A percentile compares a stretch with the other conserved stretches of the same genome.
These are phyloP conservation scores for Drosophila sucinea DNA, from an alignment of 1,140 invertebrate genomes.

Conservation along the genomic window DNA sequence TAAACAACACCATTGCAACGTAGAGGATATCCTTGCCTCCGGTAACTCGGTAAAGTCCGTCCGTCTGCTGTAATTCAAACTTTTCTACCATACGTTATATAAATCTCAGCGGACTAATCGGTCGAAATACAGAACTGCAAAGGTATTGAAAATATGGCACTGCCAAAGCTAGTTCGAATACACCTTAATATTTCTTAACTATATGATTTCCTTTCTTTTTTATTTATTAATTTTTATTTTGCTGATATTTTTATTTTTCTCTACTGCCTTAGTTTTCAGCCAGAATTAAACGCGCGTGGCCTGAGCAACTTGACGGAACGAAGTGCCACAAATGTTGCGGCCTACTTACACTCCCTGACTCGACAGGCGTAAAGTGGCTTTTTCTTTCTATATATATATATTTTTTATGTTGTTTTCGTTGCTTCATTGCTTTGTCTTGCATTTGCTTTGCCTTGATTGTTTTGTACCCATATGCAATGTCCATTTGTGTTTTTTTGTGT, in stretches of 20 bases:
- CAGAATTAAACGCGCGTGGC: conserved; percentile 53
- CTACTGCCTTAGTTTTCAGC: conserved; percentile 53
- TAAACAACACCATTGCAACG: not conserved
- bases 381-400: conserved; percentile 37
- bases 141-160: not conserved
- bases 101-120: too few species aligned
- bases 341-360: conserved; percentile 58
- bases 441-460: conserved; percentile 36
- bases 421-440: conserved; percentile 17
- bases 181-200: not conserved
- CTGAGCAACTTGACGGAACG: conserved; percentile 53
- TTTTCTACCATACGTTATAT: too few species aligned
- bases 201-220: conserved; percentile 36
- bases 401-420: conserved; percentile 42
- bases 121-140: not conserved
- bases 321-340: conserved; percentile 54
- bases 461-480: conserved; percentile 16
- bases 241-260: conserved; percentile 36
- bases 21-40: not conserved
- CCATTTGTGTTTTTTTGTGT: not conserved
- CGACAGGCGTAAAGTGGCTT: conserved; percentile 81
- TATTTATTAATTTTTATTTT: conserved; percentile 7
- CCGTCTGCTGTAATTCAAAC: not conserved
- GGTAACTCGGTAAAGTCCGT: not conserved
- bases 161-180: not conserved